Conservation (phyloP, 2,888 invertebrate species). For the Mactromeris polynyma region DNA sequence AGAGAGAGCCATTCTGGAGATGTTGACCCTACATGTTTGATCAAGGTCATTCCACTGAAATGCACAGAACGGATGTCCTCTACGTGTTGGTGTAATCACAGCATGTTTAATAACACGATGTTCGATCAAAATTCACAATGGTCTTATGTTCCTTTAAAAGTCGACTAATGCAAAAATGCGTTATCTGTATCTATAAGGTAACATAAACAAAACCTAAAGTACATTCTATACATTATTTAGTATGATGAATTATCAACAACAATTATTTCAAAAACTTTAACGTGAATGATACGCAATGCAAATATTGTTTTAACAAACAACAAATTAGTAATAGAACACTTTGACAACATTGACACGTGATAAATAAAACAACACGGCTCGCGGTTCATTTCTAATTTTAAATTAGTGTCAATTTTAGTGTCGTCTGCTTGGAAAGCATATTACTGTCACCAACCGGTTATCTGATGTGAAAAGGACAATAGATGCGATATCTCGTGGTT, state of each 20-base stretch:
- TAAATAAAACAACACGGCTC: not conserved
- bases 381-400: not conserved
- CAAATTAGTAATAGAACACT: not conserved
- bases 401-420: constrained; percentile 6
- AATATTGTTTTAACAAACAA: constrained; percentile 3
- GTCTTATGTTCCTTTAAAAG: no score
- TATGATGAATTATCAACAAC: not conserved
- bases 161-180: no score
- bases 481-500: not conserved
- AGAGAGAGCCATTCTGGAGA: no score
- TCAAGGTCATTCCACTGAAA: no score
- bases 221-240: not conserved
- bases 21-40: no score
- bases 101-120: no score
- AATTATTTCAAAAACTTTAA: not conserved
- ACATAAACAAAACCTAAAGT: no score
- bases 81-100: no score
- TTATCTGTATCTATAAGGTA: no score
- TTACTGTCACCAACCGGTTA: not conserved
- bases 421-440: constrained; percentile 7
- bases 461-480: not conserved
- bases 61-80: no score
- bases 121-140: no score
- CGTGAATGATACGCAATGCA: not conserved
- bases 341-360: not conserved